Evolutionary conservation across 1,140 invertebrate genomes (phyloP).

Genomic region (Drosophila hydei): DNA sequence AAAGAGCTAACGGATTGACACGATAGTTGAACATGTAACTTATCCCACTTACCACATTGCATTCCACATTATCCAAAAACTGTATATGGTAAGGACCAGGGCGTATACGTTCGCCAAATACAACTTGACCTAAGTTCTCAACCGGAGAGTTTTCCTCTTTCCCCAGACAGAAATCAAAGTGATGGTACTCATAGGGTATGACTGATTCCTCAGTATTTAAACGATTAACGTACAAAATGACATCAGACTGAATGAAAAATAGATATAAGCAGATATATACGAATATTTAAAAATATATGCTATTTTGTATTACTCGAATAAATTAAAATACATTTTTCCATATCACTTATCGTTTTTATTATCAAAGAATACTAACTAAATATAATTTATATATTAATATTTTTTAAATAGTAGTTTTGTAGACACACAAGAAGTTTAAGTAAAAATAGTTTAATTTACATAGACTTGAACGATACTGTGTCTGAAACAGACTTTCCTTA

Average conservation of each 20-base stretch:
- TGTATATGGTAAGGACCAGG: conserved; percentile 94
- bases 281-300: too few species aligned
- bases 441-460: too few species aligned
- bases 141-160: conserved; percentile 92
- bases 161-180: conserved; percentile 96
- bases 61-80: conserved; percentile 90
- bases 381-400: too few species aligned
- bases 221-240: conserved; percentile 94
- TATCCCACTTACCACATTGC: conserved; percentile 85
- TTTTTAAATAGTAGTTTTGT: too few species aligned
- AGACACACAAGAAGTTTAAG: too few species aligned
- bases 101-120: conserved; percentile 98
- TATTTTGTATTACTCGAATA: not conserved
- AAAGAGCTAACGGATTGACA: not conserved
- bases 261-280: not conserved
- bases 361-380: too few species aligned
- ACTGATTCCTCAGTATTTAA: conserved; percentile 98
- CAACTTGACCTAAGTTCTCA: conserved; percentile 99
- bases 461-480: too few species aligned
- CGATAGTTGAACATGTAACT: not conserved
- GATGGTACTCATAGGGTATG: conserved; percentile 98
- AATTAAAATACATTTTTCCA: not conserved
- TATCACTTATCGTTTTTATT: too few species aligned
- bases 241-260: conserved; percentile 57
- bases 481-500: too few species aligned